Evolutionary conservation across 2,888 invertebrate genomes (phyloP), one percentile per base, ranked within the genome.

Genomic region (Acrocyrtus sp.): DNA sequence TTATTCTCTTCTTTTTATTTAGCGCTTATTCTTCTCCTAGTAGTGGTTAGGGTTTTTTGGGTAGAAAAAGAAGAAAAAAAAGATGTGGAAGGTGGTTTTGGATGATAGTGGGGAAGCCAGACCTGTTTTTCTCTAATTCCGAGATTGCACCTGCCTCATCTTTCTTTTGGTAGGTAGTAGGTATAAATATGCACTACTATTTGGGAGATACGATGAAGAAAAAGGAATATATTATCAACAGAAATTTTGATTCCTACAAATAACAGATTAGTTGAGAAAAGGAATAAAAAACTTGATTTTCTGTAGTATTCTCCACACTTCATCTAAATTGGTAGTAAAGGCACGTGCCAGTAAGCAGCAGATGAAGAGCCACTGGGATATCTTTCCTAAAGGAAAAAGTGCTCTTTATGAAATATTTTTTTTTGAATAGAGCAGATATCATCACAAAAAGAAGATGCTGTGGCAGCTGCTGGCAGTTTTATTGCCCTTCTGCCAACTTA

Each of bases 391-490:
- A 45, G 8, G 24, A 63, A 54, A 17, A 43, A 50, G 17, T 27
- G 41, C 26, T 26, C 15, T 43, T 48, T 60, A 17, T 27, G 47
- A 34, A 10, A 51, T 17, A 17, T 21, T 21, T 50, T 50, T 8
- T 21, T 22, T 22, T 17, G 41, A 19, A 34, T 34, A 19, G 19
- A 58, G 41, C 41, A 5, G 47, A 21, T 2, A 47, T 21, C n/a
- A 26, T 12, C 26, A 51, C 8, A 24, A 47, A 47, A 17, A 51
- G 34, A 6, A 54, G 34, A 29, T n/a, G n/a, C n/a, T n/a, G 48
- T 57, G 43, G 26, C 5, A 39, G 67, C 67, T 48, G 58, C 67
- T 67, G 67, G 58, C 58, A 48, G 41, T 51, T 24, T 51, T 51
- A 26, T 21, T 34, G 39, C 54, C n/a, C n/a, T 54, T 24, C 29